Evolutionary conservation across 1,140 invertebrate species (phyloP).

Genomic region (Drosophila kurseongensis): DNA sequence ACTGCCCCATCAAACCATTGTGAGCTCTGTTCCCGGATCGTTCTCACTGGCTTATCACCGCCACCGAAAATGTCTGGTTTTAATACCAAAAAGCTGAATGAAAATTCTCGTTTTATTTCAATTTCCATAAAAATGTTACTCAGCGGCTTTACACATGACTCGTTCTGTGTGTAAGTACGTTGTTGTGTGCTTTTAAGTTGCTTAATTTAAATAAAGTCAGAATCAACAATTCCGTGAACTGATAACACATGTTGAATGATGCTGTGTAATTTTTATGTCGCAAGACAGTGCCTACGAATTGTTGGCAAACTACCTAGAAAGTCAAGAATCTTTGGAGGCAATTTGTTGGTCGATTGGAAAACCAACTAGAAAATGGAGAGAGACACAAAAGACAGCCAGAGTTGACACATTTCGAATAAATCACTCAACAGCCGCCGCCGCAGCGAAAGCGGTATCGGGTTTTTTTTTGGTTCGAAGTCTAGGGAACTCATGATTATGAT

Average conservation of each 20-base stretch:
- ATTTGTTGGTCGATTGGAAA: conserved; percentile 64
- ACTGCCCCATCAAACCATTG: conserved; percentile 23
- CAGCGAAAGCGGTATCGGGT: conserved; percentile 54
- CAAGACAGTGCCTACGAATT: conserved; percentile 47
- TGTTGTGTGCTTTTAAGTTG: conserved; percentile 55
- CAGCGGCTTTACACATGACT: conserved; percentile 51
- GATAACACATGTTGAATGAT: conserved; percentile 60
- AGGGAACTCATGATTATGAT: conserved; percentile 41
- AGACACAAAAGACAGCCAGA: conserved; percentile 14
- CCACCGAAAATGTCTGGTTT: conserved; percentile 27
- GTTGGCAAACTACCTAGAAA: conserved; percentile 41
- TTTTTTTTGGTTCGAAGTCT: conserved; percentile 26
- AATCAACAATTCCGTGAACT: conserved; percentile 50
- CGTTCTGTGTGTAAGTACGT: conserved; percentile 1
- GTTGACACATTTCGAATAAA: conserved; percentile 72
- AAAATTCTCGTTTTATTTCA: conserved; percentile 55
- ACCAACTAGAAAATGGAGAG: conserved; percentile 23
- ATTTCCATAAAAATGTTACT: conserved; percentile 74
- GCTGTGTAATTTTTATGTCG: conserved; percentile 59
- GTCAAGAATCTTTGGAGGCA: conserved; percentile 37
- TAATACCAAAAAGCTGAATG: conserved; percentile 51
- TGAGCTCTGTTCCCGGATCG: conserved; percentile 16
- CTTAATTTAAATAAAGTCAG: conserved; percentile 77
- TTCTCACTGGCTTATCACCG: conserved; percentile 43
- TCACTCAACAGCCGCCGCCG: conserved; percentile 44